Conservation (phyloP, 2,888 invertebrate genomes). For the Drosophila macrospina region DNA sequence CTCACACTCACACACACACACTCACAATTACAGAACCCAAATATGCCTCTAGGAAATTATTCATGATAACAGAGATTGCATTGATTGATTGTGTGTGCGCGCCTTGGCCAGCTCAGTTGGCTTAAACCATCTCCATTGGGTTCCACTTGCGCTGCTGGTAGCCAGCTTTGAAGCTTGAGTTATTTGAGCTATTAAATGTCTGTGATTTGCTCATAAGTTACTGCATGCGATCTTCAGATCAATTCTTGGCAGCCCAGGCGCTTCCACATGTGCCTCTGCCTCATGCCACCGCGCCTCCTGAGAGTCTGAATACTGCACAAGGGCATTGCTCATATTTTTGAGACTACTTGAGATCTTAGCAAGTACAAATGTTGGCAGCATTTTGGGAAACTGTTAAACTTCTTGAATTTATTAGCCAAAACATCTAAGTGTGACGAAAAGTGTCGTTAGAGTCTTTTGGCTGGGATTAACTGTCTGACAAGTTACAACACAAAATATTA, state of each 20-base stretch:
- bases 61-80: constrained; percentile 80
- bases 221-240: constrained; percentile 56
- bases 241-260: constrained; percentile 57
- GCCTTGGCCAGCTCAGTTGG: constrained; percentile 12
- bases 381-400: too few species aligned
- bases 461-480: background rate
- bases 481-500: too few species aligned
- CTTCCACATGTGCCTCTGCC: constrained; percentile 52
- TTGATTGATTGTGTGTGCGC: constrained; percentile 71
- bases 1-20: constrained; percentile 6
- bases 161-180: constrained; percentile 56
- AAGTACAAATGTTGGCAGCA: background rate
- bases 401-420: background rate
- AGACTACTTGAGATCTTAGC: background rate
- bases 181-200: constrained; percentile 75
- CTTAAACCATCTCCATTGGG: constrained; percentile 1
- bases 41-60: constrained; percentile 78
- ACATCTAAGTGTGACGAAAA: background rate
- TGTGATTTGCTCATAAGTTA: constrained; percentile 77
- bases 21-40: constrained; percentile 54
- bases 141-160: constrained; percentile 26
- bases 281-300: constrained; percentile 2
- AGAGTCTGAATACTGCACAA: background rate
- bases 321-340: background rate
- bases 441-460: background rate